Base-by-base conservation (phyloP, 2,113 vertebrate species). In the Astatoreochromis straeleni region DNA sequence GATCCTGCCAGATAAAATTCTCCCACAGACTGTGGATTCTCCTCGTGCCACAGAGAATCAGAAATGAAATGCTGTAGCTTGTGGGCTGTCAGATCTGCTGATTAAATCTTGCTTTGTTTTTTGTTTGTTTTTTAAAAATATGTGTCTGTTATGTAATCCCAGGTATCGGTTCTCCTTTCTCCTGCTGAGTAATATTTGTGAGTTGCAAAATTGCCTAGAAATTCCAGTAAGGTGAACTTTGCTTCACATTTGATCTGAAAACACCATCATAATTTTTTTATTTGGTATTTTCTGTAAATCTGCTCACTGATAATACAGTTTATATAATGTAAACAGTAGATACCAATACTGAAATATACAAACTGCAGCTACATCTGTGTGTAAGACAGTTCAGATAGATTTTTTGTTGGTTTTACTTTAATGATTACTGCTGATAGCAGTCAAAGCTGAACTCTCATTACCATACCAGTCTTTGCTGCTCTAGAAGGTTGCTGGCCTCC, bases 381-480 rank as follows among this genome's bases (percentile, higher is more conserved):
- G 4, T 73, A 26, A 1, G 6, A 47, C 68, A 47, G 13, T 5
- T 47, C 5, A 47, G 21, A 17, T 11, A 29, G 21, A 49, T 3
- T 75, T 75, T 75, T 45, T 29, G 38, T 0, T 47, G 42, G 68
- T 75, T 75, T 47, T 29, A 75, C 16, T 33, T 80, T 53, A 80
- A 54, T 33, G 17, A 78, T 78, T 54, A 80, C n/a, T 54, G 47
- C 4, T 38, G 26, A n/a, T 9, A 75, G 35, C 21, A 45, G 35
- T 42, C 51, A 21, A 14, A 84, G 49, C 6, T 31, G 45, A 49
- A 2, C 42, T 65, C 19, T 31, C 26, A 38, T 38, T 33, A 70
- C 82, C 65, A 85, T 95, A 99, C 99, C 97, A 99, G 96, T 94
- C 99, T 97, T 91, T 99, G 99, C 92, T 99, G 98, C 93, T 99